Evolutionary conservation across 2,113 vertebrate species (phyloP).

Genomic region (Serinus canaria): DNA sequence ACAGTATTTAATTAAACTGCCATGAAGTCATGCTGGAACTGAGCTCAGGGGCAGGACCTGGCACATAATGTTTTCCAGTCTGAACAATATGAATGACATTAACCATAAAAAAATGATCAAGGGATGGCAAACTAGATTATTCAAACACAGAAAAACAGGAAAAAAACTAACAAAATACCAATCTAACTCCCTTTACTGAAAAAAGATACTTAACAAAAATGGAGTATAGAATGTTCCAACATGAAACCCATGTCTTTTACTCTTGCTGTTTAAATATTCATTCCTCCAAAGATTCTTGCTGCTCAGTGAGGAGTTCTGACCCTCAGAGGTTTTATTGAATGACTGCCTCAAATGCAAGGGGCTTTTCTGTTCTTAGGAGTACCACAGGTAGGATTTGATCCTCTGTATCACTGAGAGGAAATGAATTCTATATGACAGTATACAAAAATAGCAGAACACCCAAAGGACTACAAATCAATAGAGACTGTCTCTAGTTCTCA

Average conservation of each 20-base stretch:
- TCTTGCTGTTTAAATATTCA: background rate
- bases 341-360: background rate
- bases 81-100: background rate
- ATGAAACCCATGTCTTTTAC: background rate
- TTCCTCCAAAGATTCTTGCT: background rate
- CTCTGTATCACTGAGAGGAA: background rate
- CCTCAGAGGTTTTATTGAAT: background rate
- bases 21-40: background rate
- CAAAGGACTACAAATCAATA: background rate
- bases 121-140: background rate
- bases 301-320: background rate
- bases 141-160: background rate
- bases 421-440: background rate
- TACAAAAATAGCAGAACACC: background rate
- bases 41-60: background rate
- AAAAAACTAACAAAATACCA: background rate
- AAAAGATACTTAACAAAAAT: background rate
- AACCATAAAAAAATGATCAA: background rate
- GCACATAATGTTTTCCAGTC: background rate
- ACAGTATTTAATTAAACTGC: background rate
- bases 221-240: background rate
- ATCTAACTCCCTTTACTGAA: background rate
- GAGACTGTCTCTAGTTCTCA: background rate
- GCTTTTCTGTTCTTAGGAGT: background rate
- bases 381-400: background rate